These are phyloP conservation scores for Pilophorus perplexus DNA, from an alignment of 2,888 invertebrate genomes.

Conservation along the genomic window DNA sequence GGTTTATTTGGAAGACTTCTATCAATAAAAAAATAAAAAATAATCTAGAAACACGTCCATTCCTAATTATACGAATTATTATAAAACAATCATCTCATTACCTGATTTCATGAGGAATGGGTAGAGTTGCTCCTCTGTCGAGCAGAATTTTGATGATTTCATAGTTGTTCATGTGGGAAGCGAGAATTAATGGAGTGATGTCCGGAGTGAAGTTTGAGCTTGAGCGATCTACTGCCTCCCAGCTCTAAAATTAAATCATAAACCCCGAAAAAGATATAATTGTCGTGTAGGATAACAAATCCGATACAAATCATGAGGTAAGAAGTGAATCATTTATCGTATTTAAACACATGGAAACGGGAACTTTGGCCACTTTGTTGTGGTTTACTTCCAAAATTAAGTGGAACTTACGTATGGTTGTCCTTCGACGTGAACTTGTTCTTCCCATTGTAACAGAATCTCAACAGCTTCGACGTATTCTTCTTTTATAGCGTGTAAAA, in stretches of 20 bases:
- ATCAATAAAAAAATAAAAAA: too few species aligned
- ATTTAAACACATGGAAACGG: too few species aligned
- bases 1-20: too few species aligned
- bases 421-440: slow-evolving; percentile 70
- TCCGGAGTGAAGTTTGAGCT: slow-evolving; percentile 88
- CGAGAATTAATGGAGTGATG: slow-evolving; percentile 91
- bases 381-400: too few species aligned
- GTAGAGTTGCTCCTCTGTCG: slow-evolving; percentile 87
- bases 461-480: slow-evolving; percentile 98
- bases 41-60: too few species aligned
- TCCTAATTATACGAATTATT: too few species aligned
- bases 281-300: too few species aligned
- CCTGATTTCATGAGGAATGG: slow-evolving; percentile 89
- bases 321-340: too few species aligned
- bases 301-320: too few species aligned
- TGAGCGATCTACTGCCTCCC: slow-evolving; percentile 77
- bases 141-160: slow-evolving; percentile 92
- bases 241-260: slow-evolving; percentile 64
- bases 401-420: slow-evolving; percentile 75
- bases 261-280: too few species aligned
- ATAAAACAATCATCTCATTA: too few species aligned
- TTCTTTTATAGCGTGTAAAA: slow-evolving; percentile 95
- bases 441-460: slow-evolving; percentile 85
- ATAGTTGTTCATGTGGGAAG: slow-evolving; percentile 95
- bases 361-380: too few species aligned